phyloP scores from a whole-genome alignment of 2,888 invertebrate species.

The Griposia aprilina region DNA sequence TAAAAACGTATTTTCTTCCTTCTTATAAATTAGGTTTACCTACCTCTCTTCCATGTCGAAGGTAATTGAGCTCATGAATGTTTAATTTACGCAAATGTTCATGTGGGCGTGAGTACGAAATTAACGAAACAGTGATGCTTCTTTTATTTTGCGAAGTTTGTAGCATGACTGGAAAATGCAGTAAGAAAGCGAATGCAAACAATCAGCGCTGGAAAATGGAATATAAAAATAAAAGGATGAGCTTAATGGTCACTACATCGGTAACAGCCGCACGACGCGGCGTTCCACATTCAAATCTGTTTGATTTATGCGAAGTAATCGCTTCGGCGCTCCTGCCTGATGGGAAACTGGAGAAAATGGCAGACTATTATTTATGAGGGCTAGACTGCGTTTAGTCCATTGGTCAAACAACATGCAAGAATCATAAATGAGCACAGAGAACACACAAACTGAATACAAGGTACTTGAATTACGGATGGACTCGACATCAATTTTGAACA shows the following conservation, averaged over 20 bases:
- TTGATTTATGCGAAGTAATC: constrained; percentile 84
- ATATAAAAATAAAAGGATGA: constrained; percentile 68
- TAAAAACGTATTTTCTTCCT: constrained; percentile 25
- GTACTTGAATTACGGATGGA: constrained; percentile 26
- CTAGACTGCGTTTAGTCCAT: constrained; percentile 55
- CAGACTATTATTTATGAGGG: constrained; percentile 65
- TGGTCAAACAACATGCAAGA: constrained; percentile 59
- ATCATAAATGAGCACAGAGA: constrained; percentile 45
- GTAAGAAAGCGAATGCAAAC: constrained; percentile 65
- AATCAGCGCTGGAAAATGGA: constrained; percentile 65
- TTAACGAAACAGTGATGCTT: constrained; percentile 44
- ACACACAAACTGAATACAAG: constrained; percentile 47
- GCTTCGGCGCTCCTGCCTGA: constrained; percentile 73
- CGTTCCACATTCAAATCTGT: constrained; percentile 81
- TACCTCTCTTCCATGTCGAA: constrained; percentile 41
- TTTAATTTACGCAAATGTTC: constrained; percentile 54
- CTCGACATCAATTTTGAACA: constrained; percentile 21
- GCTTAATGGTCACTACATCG: constrained; percentile 77
- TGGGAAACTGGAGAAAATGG: constrained; percentile 67
- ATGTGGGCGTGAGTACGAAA: constrained; percentile 37
- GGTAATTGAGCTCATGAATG: constrained; percentile 63
- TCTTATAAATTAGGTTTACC: constrained; percentile 35
- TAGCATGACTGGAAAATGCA: constrained; percentile 53
- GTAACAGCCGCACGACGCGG: constrained; percentile 72
- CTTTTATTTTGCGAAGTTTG: constrained; percentile 39